phyloP scores from a whole-genome alignment of 2,113 vertebrate genomes.

The Girardinichthys multiradiatus region DNA sequence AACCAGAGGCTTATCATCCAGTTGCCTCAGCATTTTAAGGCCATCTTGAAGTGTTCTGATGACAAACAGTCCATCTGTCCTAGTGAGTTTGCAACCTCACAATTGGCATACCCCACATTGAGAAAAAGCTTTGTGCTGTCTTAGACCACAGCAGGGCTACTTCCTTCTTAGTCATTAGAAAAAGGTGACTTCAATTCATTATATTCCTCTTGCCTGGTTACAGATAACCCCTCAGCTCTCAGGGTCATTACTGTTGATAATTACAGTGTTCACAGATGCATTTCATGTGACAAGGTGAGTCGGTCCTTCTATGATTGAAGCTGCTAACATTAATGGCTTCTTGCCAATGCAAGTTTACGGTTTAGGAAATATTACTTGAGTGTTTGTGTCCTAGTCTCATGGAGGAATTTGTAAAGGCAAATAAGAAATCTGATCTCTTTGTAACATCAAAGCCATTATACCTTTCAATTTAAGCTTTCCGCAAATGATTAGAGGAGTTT shows the following conservation, averaged over 20 bases:
- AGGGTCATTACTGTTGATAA: conserved; percentile 38
- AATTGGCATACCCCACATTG: not conserved
- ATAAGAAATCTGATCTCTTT: not conserved
- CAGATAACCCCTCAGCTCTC: conserved; percentile 3
- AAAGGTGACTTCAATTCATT: conserved; percentile 10
- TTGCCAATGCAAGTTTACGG: not conserved
- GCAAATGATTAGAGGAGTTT: not conserved
- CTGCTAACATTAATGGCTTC: not conserved
- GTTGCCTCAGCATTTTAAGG: too few species aligned
- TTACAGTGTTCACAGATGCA: conserved; percentile 21
- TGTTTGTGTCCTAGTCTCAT: conserved; percentile 5
- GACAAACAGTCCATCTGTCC: not conserved
- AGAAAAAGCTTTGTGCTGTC: not conserved
- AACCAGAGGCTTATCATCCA: too few species aligned
- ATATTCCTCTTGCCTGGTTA: conserved; percentile 6
- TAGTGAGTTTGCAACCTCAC: not conserved
- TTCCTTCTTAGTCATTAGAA: not conserved
- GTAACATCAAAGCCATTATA: not conserved
- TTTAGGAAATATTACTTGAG: not conserved
- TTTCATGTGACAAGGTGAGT: conserved; percentile 30
- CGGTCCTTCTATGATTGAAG: conserved; percentile 26
- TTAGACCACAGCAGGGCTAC: not conserved
- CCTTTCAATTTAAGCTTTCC: not conserved
- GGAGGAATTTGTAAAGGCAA: not conserved
- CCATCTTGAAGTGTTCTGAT: not conserved